Conservation (phyloP, 2,113 vertebrate species). For the Heloderma charlesbogerti region DNA sequence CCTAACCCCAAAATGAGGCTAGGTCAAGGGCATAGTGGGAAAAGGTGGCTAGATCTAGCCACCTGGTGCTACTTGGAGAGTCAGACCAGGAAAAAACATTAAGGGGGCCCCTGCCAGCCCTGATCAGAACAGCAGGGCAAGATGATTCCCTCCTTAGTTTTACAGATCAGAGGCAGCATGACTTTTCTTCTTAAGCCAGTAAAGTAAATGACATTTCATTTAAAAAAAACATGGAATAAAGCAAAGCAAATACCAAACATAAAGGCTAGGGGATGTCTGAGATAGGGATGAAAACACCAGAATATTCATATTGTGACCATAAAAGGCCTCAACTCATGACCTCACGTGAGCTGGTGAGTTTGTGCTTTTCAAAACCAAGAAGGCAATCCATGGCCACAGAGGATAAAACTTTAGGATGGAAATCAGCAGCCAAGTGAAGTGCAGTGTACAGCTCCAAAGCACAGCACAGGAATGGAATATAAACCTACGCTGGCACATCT, state of each 20-base stretch:
- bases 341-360: not conserved
- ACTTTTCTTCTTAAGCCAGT: conserved; percentile 1
- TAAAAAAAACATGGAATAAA: not conserved
- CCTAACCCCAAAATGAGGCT: no score
- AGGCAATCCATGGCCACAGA: not conserved
- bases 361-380: not conserved
- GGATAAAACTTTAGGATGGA: not conserved
- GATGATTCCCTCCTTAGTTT: not conserved
- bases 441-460: not conserved
- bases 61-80: not conserved
- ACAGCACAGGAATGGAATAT: not conserved
- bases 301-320: not conserved
- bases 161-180: not conserved
- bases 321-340: not conserved
- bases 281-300: conserved; percentile 6
- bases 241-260: not conserved
- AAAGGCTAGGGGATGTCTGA: not conserved
- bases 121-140: not conserved
- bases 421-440: not conserved
- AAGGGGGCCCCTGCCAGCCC: not conserved
- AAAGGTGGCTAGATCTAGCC: not conserved
- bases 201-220: not conserved
- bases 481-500: not conserved
- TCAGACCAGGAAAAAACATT: not conserved
- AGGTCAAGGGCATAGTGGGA: not conserved